These are phyloP conservation scores for Chionoecetes opilio DNA, from an alignment of 1,140 invertebrate species.

Conservation along the genomic window DNA sequence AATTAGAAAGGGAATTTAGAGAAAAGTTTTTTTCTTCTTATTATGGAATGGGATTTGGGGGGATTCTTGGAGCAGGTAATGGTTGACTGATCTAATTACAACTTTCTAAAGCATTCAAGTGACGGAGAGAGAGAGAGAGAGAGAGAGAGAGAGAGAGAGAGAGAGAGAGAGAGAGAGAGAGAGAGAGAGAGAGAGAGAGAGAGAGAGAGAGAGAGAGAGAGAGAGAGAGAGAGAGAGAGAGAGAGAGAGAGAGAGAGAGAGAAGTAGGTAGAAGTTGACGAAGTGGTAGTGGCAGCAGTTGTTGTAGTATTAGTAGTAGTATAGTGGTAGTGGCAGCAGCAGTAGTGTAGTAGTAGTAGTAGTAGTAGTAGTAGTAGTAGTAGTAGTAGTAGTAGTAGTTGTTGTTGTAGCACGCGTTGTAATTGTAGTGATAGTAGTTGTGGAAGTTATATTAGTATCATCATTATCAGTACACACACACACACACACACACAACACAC, in stretches of 20 bases:
- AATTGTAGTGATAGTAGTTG: neutral
- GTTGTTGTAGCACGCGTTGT: neutral
- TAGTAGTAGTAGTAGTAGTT: neutral
- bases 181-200: no score
- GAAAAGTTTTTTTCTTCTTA: no score
- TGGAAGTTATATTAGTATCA: neutral
- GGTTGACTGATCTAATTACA: slow-evolving; percentile 6
- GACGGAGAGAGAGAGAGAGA: neutral
- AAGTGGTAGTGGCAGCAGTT: neutral
- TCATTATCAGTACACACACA: no score
- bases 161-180: no score
- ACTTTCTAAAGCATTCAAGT: neutral
- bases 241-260: no score
- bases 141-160: neutral
- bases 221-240: no score
- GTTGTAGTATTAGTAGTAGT: slow-evolving; percentile 19
- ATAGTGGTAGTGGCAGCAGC: neutral
- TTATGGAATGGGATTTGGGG: no score
- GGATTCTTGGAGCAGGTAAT: neutral
- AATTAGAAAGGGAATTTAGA: no score
- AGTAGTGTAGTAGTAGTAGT: slow-evolving; percentile 23
- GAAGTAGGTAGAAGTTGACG: neutral
- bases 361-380: slow-evolving; percentile 23
- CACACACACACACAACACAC: no score
- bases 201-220: no score